These are phyloP conservation scores for Rhinolophus sinicus DNA, from an alignment of 2,113 vertebrate genomes.

Conservation along the genomic window DNA sequence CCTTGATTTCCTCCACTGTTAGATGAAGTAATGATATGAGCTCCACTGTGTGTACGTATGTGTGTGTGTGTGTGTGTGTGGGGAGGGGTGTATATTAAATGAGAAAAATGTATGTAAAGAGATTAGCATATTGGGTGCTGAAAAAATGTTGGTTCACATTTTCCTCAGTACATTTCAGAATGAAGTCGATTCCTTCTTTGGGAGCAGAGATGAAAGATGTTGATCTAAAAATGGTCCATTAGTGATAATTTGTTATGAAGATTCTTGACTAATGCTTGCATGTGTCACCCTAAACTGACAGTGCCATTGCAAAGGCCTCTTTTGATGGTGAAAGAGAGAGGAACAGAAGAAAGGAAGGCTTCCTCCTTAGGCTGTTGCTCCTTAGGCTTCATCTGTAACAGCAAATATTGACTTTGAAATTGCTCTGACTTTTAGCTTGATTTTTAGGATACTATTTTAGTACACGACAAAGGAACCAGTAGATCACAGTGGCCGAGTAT, in stretches of 20 bases:
- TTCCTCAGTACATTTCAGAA: background rate
- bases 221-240: background rate
- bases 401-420: constrained; percentile 31
- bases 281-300: background rate
- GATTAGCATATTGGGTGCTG: background rate
- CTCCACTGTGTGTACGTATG: background rate
- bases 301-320: background rate
- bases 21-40: background rate
- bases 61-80: background rate
- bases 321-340: background rate
- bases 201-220: background rate
- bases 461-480: background rate
- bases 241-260: background rate
- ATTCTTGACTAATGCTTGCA: background rate
- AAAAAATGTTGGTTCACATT: background rate
- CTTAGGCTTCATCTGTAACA: background rate
- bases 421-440: background rate
- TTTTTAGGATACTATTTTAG: background rate
- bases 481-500: background rate
- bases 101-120: background rate
- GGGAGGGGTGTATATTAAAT: background rate
- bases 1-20: background rate
- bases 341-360: background rate
- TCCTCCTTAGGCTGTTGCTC: background rate
- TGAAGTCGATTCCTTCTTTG: background rate